Evolutionary conservation across 2,888 invertebrate genomes (phyloP), one percentile per base, ranked within the genome.

Genomic region (Dryadula phaetusa): DNA sequence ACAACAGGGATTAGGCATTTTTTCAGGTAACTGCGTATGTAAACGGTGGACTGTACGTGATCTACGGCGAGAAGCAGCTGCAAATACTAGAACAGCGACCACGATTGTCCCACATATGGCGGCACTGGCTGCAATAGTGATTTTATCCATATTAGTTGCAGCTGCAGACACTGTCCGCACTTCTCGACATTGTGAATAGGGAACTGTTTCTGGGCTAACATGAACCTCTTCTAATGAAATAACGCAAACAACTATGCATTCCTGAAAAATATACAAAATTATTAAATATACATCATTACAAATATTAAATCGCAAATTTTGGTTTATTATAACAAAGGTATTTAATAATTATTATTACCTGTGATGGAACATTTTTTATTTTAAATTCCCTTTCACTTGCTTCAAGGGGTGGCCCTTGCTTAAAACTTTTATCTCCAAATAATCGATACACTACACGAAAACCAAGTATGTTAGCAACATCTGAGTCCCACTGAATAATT

Each of bases 81-180:
- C 96, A 86, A 98, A 98, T 74, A 98, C 95, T 75, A 98, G 95
- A 66, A 98, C 97, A 0, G 98, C 98, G 53, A 98, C 95, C 68
- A 98, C 96, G 77, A 98, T 97, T 47, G 98, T 98, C 47, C 97
- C 97, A 86, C 98, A 98, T 81, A 98, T 98, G 66, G 98, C 98
- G 20, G 98, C 98, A 81, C 97, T 97, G 3, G 98, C 98, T 25
- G 97, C 98, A 79, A 98, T 98, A 62, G 98, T 98, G 80, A 98
- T 97, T 88, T 98, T 98, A 91, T 98, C 98, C 97, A 98, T 97
- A 89, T 97, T 97, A 65, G 97, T 96, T 62, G 97, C 95, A 54
- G 96, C 95, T 18, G 97, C 95, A 56, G 96, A 95, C 56, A 96
- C 96, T 2, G 97, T 98, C 71, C 98, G 95, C 66, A 98, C 96